Percentiles rank a stretch among this genome's conserved stretches.
phyloP scores from a whole-genome alignment of 2,113 vertebrate species.

The Hylia prasina region DNA sequence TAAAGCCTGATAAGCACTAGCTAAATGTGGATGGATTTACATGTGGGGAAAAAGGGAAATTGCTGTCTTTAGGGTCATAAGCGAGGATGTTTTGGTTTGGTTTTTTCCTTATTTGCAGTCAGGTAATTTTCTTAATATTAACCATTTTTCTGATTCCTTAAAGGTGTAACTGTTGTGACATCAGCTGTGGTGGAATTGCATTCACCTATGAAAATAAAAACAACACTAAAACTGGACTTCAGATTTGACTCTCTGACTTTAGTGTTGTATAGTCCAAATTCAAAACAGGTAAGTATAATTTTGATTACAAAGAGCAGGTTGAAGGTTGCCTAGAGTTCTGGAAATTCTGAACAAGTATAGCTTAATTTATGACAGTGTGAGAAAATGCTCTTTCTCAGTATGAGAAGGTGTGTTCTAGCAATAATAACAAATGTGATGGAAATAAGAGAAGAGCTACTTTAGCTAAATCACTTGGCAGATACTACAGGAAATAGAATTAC shows the following conservation, averaged over 20 bases:
- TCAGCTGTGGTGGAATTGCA: slow-evolving; percentile 90
- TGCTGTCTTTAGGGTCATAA: not conserved
- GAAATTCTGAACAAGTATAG: not conserved
- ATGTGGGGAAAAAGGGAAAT: not conserved
- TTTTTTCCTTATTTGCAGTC: not conserved
- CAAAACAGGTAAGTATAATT: slow-evolving; percentile 73
- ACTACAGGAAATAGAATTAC: not conserved
- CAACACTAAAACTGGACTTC: slow-evolving; percentile 85
- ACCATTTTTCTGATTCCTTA: slow-evolving; percentile 8
- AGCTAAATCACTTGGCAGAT: not conserved
- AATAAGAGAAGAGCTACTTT: not conserved
- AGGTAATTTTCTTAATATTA: not conserved
- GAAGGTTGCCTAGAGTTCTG: not conserved
- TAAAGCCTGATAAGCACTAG: not conserved
- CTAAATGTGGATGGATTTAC: not conserved
- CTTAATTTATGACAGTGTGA: not conserved
- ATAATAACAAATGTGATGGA: not conserved
- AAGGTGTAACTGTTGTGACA: slow-evolving; percentile 87
- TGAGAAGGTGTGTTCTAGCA: not conserved
- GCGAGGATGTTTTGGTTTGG: not conserved
- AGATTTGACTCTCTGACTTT: slow-evolving; percentile 90
- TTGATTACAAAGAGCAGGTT: not conserved
- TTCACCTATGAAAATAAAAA: slow-evolving; percentile 79
- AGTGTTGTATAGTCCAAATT: slow-evolving; percentile 79
- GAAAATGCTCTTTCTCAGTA: too few species aligned